Percentiles rank a stretch among this genome's conserved stretches.
Evolutionary conservation across 2,797 vertebrate species (phyloP).

Genomic region (Pterois miles): DNA sequence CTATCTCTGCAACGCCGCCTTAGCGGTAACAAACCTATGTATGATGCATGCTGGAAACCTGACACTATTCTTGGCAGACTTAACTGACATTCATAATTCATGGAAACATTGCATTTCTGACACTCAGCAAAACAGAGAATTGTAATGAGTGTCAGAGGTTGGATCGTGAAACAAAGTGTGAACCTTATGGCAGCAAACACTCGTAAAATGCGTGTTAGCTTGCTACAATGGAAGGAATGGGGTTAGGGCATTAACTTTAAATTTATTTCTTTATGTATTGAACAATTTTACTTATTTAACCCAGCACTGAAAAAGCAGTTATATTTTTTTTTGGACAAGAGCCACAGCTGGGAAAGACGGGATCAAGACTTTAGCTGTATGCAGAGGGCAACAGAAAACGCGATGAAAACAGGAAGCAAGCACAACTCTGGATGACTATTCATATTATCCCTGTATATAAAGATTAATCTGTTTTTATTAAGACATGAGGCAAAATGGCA

Average conservation of each 20-base stretch:
- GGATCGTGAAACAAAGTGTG: constrained; percentile 29
- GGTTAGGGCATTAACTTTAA: background rate
- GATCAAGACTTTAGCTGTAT: background rate
- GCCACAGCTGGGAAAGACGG: background rate
- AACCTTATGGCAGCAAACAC: background rate
- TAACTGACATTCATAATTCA: constrained; percentile 68
- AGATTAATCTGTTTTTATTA: background rate
- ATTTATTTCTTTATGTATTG: constrained; percentile 5
- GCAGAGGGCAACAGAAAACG: background rate
- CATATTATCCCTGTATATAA: background rate
- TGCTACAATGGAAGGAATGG: background rate
- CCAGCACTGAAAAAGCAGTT: background rate
- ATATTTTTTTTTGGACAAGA: background rate
- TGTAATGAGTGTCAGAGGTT: constrained; percentile 48
- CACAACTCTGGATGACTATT: background rate
- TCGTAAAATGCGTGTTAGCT: constrained; percentile 5
- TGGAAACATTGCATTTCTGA: constrained; percentile 44
- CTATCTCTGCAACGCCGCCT: background rate
- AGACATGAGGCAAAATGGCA: too few species aligned
- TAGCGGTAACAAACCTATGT: constrained; percentile 5
- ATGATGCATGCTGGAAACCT: constrained; percentile 31
- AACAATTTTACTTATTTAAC: background rate
- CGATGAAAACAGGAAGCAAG: background rate
- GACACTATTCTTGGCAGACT: constrained; percentile 24
- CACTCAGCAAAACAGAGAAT: constrained; percentile 48